Evolutionary conservation across 2,113 vertebrate species (phyloP), one percentile per base, ranked within the genome.

Genomic region (Colaptes auratus): DNA sequence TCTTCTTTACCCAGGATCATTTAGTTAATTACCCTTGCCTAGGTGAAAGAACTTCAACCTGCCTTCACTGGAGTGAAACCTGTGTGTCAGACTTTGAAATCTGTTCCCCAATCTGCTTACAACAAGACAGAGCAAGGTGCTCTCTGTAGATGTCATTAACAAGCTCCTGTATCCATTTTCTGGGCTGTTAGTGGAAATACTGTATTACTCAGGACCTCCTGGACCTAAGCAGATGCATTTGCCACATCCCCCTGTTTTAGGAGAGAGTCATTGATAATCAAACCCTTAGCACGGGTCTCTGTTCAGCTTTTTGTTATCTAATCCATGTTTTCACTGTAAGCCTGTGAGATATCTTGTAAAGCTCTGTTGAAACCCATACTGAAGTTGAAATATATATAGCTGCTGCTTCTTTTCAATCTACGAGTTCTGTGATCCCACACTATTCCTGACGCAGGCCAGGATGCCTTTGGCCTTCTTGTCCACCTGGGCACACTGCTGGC

Each of bases 41-140:
- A 82, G 52, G 82, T 88, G 50, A n/a, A 86, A 80, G 50, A 66
- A 50, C 36, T 80, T 79, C 39, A 79, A 96, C 66, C 71, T 89
- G 82, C 79, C 75, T 80, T 85, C 67, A 66, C 39, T 74, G 64
- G 56, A 89, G 71, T 31, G 56, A 89, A 89, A 80, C 67, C n/a
- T 79, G 27, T 82, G 18, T 85, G 67, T 86, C 77, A 82, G 15
- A 91, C 39, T 91, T 80, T 74, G 52, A 94, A 96, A 95, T 76
- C 96, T 94, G 89, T 91, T 95, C 44, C 6, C 39, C 88, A 88
- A 55, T 89, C 88, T 92, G 92, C 21, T 95, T 80, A 80, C 6
- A 66, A 63, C 44, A 78, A 91, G 93, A 89, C 1, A 0, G 89
- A 76, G 58, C 33, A 64, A 59, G 12, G 3, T 85, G 35, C 27